These are phyloP conservation scores for Mastomys coucha DNA, from an alignment of 2,113 vertebrate genomes.

Conservation along the genomic window DNA sequence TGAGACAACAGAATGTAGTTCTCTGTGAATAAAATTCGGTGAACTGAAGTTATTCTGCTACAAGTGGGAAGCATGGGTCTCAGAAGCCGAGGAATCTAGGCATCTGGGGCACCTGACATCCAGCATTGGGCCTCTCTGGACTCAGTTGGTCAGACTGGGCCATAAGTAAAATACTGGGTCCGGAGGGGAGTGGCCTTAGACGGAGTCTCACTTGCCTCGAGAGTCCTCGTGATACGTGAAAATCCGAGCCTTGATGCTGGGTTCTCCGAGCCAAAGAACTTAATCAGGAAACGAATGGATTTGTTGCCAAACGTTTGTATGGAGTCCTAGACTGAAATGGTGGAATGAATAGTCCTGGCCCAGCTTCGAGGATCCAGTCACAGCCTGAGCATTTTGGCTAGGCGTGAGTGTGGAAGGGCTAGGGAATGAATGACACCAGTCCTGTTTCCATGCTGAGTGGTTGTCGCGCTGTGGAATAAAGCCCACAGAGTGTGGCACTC, in stretches of 20 bases:
- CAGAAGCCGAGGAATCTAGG: background rate
- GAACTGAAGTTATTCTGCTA: background rate
- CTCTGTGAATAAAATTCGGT: conserved; percentile 25
- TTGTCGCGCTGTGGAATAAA: background rate
- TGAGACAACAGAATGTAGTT: background rate
- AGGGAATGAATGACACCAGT: rapidly evolving
- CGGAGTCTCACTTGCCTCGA: background rate
- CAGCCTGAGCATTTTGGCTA: background rate
- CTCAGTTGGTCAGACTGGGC: background rate
- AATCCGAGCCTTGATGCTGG: background rate
- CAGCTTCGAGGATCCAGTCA: background rate
- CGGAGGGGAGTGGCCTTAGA: background rate
- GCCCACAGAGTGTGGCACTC: background rate
- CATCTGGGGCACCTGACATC: background rate
- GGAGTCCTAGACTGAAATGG: background rate
- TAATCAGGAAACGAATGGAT: background rate
- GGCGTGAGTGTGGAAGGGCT: background rate
- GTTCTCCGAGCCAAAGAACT: background rate
- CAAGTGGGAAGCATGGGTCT: background rate
- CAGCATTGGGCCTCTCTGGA: background rate
- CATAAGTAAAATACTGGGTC: background rate
- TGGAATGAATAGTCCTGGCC: background rate
- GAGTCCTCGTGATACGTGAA: background rate
- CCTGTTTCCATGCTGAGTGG: background rate
- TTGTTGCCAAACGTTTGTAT: background rate